Evolutionary conservation across 2,797 vertebrate species (phyloP), one percentile per base, ranked within the genome.

Genomic region (Oryzias sinensis): DNA sequence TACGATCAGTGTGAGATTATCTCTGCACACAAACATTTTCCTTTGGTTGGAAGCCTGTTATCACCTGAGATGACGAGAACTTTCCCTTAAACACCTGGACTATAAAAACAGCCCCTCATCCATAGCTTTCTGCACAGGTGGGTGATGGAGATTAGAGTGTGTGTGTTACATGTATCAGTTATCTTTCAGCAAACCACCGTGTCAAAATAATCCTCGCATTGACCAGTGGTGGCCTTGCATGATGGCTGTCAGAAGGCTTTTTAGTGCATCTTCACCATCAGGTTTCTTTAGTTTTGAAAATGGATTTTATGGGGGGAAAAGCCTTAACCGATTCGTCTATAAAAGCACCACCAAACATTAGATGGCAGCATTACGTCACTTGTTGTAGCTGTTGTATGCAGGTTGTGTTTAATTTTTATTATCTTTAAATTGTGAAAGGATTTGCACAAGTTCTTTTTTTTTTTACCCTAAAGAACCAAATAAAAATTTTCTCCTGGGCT

Each of bases 91-190:
- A 79, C 86, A 88, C 85, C 84, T 87, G 85, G 69, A 62, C 53
- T 68, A 33, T 47, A 43, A 56, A 54, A 52, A 51, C 54, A 53
- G 58, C 62, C 48, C 50, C 43, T 52, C 59, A 56, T 18, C 53
- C 55, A 51, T 45, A 50, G 49, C 44, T 65, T 54, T 57, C 51
- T 49, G 57, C 65, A 24, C 62, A 58, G 71, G 74, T 20, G 52
- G 55, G 74, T 43, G 22, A 62, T 44, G 64, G 53, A 62, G 68
- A 77, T 56, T 54, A 64, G 59, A 48, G 73, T 56, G 61, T 59
- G 14, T 65, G 49, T 50, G 43, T 80, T 76, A 77, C 68, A 87
- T 85, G 87, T 91, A 82, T 88, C 80, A 60, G 53, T 80, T 75
- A 72, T 74, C 65, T 58, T 49, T 62, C 56, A 72, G 70, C 49